Evolutionary conservation across 30 jellyfish, hydroid and myxozoan species (phyloP), one percentile per base, ranked within the genome.

Genomic region (Cassiopea xamachana): DNA sequence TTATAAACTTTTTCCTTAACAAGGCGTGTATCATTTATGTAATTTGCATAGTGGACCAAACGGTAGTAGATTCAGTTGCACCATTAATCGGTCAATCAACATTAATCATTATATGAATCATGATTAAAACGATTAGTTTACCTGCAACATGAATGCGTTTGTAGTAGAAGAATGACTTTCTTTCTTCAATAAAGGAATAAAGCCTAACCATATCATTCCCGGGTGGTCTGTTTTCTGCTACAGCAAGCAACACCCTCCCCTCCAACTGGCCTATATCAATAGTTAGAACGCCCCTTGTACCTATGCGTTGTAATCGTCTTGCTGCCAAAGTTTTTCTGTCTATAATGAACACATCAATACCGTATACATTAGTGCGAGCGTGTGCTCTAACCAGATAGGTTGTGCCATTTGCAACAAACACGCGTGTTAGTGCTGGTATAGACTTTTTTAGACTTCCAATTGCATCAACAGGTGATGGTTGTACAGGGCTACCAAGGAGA

Each of bases 241-340:
- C 81, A 19, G 80, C 92, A 50, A 89, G 84, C 89, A 89, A 60
- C 51, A 47, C 47, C 70, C 60, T 59, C 27, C 83, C 79, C 44
- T 89, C 81, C 13, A 89, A 73, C 79, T 48, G 10, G 3, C 92
- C 96, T 46, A 89, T 85, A 18, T 89, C 96, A 18, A 89, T 19
- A 1, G 82, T 80, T 8, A 73, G 43, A 2, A 89, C 92, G 13
- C 72, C 92, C 60, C 79, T 17, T 39, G 91, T 73, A 45, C 82
- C 43, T 58, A 89, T 89, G 49, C 46, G 82, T 48, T 89, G 96
- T 13, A 89, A 2, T 48, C 77, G 73, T 58, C 60, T 46, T 2
- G 89, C 88, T 10, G 71, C 92, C 64, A 80, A 50, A 7, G 89
- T 72, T 18, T 43, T 74, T 69, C 79, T 89, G 45, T 89, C 67